A percentile compares a stretch with the other conserved stretches of the same genome.
Conservation (phyloP, 2,888 invertebrate species). For the Mythimna pallens region DNA sequence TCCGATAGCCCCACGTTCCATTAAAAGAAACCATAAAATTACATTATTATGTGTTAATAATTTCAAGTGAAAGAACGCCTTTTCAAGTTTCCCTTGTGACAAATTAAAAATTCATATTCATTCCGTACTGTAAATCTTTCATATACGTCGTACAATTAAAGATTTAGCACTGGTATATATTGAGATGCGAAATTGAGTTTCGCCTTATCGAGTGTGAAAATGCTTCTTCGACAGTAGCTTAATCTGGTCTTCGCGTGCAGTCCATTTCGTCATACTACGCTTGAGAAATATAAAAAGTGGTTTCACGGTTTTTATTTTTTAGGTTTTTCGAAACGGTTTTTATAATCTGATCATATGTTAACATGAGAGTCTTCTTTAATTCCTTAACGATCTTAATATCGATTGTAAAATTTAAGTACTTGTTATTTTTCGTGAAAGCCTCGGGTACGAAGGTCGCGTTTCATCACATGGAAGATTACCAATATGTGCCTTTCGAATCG, state of each 20-base stretch:
- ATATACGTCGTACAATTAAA: slow-evolving; percentile 70
- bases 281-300: slow-evolving; percentile 71
- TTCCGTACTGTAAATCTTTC: slow-evolving; percentile 74
- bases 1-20: slow-evolving; percentile 87
- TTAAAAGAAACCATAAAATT: slow-evolving; percentile 89
- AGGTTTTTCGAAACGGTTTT: slow-evolving; percentile 67
- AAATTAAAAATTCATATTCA: slow-evolving; percentile 82
- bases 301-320: slow-evolving; percentile 72
- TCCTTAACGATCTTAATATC: slow-evolving; percentile 70
- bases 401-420: slow-evolving; percentile 63
- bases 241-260: slow-evolving; percentile 69
- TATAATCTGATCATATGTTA: slow-evolving; percentile 73
- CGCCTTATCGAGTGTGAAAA: slow-evolving; percentile 76
- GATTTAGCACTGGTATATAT: slow-evolving; percentile 69
- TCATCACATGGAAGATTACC: slow-evolving; percentile 48
- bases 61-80: slow-evolving; percentile 84
- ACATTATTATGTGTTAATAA: slow-evolving; percentile 91
- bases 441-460: slow-evolving; percentile 64
- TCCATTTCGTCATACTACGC: slow-evolving; percentile 70
- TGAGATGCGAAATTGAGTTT: slow-evolving; percentile 75
- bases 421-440: slow-evolving; percentile 64
- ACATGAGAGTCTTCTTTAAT: slow-evolving; percentile 74
- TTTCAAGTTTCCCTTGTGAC: slow-evolving; percentile 73
- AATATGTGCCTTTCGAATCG: slow-evolving; percentile 53
- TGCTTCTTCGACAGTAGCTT: slow-evolving; percentile 74